A percentile compares a stretch with the other conserved stretches of the same genome.
Conservation (phyloP, 2,797 vertebrate genomes). For the Urosaurus nigricauda region DNA sequence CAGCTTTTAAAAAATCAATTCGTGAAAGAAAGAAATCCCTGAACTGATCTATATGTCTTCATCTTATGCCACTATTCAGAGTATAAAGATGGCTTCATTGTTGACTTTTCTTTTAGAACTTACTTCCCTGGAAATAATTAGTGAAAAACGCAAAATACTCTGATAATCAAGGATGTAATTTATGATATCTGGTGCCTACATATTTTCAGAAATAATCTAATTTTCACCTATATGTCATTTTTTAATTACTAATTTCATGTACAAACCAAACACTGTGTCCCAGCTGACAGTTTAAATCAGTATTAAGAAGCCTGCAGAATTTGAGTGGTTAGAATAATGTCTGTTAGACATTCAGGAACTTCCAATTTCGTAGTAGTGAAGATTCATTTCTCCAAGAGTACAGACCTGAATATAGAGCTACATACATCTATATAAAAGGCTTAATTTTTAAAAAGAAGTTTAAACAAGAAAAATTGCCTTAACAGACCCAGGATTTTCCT, state of each 20-base stretch:
- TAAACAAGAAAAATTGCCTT: not conserved
- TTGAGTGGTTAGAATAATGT: conserved; percentile 48
- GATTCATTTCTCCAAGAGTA: conserved; percentile 38
- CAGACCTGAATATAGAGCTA: conserved; percentile 39
- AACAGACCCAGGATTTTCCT: conserved; percentile 35
- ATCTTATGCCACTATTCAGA: conserved; percentile 36
- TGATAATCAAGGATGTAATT: conserved; percentile 58
- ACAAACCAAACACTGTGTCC: conserved; percentile 71
- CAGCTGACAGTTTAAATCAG: conserved; percentile 62
- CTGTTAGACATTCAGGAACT: conserved; percentile 58
- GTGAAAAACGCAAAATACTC: conserved; percentile 20
- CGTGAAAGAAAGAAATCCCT: conserved; percentile 17
- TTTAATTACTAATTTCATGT: conserved; percentile 68
- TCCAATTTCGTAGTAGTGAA: conserved; percentile 35
- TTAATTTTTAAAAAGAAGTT: not conserved
- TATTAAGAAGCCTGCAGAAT: conserved; percentile 61
- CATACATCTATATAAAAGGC: not conserved
- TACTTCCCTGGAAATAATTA: conserved; percentile 42
- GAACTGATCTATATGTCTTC: no score
- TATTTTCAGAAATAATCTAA: conserved; percentile 62
- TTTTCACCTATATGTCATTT: conserved; percentile 65
- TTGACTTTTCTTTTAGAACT: conserved; percentile 6
- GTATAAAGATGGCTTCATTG: conserved; percentile 46
- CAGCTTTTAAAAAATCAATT: conserved; percentile 41
- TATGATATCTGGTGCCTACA: conserved; percentile 67